phyloP scores from a whole-genome alignment of 2,113 vertebrate species.

The Lepisosteus osseus region DNA sequence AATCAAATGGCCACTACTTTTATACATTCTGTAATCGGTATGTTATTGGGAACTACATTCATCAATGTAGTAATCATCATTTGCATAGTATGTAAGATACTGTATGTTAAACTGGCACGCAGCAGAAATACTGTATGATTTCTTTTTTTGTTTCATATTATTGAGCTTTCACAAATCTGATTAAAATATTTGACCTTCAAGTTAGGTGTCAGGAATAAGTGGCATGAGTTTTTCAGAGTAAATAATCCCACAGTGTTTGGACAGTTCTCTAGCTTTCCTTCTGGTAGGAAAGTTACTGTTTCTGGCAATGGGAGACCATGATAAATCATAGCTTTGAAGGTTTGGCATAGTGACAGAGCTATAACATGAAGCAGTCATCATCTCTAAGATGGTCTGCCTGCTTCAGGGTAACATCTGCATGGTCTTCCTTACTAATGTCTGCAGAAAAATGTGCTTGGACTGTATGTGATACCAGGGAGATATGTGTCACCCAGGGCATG shows the following conservation, averaged over 20 bases:
- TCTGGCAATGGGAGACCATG: slow-evolving; percentile 6
- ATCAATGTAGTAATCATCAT: no score
- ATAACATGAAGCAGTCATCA: slow-evolving; percentile 20
- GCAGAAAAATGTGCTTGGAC: neutral
- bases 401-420: neutral
- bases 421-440: neutral
- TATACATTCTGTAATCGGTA: no score
- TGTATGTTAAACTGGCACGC: no score
- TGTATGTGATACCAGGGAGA: neutral
- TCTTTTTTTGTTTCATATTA: no score
- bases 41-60: no score
- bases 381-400: slow-evolving; percentile 11
- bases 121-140: no score
- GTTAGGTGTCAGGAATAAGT: neutral
- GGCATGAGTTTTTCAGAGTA: neutral
- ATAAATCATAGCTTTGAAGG: slow-evolving; percentile 24
- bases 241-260: neutral
- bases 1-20: no score
- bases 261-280: neutral
- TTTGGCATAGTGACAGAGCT: slow-evolving; percentile 31
- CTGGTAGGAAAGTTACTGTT: slow-evolving; percentile 1
- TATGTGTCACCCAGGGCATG: neutral
- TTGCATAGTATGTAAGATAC: no score
- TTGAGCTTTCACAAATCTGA: no score
- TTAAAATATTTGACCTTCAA: neutral